Percentiles rank a stretch among this genome's conserved stretches.
Conservation (phyloP, 2,113 vertebrate species). For the Xiphorhynchus elegans region DNA sequence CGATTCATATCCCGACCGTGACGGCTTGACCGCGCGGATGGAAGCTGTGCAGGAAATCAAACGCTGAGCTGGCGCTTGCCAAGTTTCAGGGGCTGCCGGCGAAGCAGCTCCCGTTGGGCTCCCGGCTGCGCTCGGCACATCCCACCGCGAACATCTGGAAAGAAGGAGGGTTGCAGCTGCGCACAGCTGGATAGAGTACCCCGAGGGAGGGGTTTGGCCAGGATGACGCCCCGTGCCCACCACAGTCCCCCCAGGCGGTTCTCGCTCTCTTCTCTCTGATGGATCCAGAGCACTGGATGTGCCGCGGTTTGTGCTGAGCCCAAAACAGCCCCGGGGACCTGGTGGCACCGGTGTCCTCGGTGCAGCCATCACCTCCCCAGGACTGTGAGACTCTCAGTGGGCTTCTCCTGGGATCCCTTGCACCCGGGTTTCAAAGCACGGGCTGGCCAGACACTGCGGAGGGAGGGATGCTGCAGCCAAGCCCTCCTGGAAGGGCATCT, state of each 20-base stretch:
- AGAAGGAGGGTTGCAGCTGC: not conserved
- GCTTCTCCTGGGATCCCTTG: accelerated
- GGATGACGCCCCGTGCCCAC: not conserved
- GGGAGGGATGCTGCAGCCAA: not conserved
- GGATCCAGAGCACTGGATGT: not conserved
- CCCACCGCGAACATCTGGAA: not conserved
- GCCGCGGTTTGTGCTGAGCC: not conserved
- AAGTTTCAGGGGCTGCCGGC: not conserved
- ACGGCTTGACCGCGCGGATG: not conserved
- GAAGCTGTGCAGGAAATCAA: not conserved
- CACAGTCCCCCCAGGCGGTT: not conserved
- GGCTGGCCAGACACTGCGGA: accelerated
- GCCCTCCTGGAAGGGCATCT: not conserved
- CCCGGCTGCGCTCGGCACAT: not conserved
- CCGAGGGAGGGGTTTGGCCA: accelerated
- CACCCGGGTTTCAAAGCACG: accelerated
- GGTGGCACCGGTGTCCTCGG: accelerated
- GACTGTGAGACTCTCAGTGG: accelerated
- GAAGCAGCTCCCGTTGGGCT: not conserved
- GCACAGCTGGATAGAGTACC: not conserved
- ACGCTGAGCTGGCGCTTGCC: not conserved
- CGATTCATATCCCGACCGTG: not conserved
- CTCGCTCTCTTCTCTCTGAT: not conserved
- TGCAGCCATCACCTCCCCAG: accelerated
- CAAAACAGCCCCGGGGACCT: accelerated